A percentile compares a stretch with the other conserved stretches of the same genome.
phyloP scores from a whole-genome alignment of 2,888 invertebrate genomes.

The Gonocerus acuteangulatus region DNA sequence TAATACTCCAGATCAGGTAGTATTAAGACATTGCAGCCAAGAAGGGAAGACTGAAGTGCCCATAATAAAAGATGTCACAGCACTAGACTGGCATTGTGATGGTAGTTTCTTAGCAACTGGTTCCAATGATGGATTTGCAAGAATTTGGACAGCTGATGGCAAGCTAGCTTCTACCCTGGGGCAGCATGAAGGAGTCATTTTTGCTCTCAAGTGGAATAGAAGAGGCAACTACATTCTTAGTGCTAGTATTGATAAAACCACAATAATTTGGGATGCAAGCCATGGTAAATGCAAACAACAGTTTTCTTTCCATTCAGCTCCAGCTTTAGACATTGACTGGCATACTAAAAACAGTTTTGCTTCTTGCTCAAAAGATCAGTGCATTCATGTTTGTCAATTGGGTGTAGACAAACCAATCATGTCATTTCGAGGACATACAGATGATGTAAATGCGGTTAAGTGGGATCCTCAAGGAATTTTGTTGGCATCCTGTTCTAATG shows the following conservation, averaged over 20 bases:
- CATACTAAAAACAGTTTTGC: slow-evolving; percentile 96
- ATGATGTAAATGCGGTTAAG: slow-evolving; percentile 99
- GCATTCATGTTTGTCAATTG: slow-evolving; percentile 94
- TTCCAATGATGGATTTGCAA: slow-evolving; percentile 96
- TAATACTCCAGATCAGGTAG: slow-evolving; percentile 79
- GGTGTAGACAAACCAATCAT: slow-evolving; percentile 93
- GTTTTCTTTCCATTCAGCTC: slow-evolving; percentile 95
- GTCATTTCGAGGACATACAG: slow-evolving; percentile 92
- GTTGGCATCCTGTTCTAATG: slow-evolving; percentile 96
- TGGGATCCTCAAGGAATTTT: slow-evolving; percentile 98
- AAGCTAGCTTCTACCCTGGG: slow-evolving; percentile 87
- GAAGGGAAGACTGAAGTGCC: slow-evolving; percentile 96
- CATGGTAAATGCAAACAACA: slow-evolving; percentile 97
- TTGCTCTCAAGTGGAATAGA: slow-evolving; percentile 99
- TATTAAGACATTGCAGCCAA: slow-evolving; percentile 92
- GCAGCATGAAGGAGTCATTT: slow-evolving; percentile 98
- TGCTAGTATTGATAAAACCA: slow-evolving; percentile 88
- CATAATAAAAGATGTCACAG: slow-evolving; percentile 98
- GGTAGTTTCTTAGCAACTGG: slow-evolving; percentile 95
- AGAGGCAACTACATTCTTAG: slow-evolving; percentile 94
- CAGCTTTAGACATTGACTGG: slow-evolving; percentile 98
- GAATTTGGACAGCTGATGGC: slow-evolving; percentile 97
- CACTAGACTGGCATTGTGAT: slow-evolving; percentile 98
- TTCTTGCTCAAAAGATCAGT: slow-evolving; percentile 97
- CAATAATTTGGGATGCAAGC: slow-evolving; percentile 98